Conservation (phyloP, 2,888 invertebrate species). For the Conomelus anceps region DNA sequence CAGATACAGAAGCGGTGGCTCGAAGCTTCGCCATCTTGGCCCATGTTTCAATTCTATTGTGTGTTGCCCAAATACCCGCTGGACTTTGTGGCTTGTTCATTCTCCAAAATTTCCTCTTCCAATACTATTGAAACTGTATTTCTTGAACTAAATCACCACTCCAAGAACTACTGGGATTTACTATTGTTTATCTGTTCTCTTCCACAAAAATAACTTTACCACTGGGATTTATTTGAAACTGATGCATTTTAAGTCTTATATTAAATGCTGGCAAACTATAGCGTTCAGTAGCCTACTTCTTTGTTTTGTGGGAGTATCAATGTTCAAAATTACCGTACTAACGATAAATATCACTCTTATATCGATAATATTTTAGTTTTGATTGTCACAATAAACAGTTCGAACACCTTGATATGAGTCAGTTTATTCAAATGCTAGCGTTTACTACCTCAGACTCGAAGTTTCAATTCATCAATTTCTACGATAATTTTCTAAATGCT, state of each 20-base stretch:
- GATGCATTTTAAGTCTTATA: no score
- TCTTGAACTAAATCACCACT: neutral
- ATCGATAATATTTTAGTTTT: neutral
- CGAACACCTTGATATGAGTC: neutral
- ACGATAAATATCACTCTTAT: neutral
- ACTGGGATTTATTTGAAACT: no score
- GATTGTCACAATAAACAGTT: neutral
- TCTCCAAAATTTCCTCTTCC: neutral
- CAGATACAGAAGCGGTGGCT: neutral
- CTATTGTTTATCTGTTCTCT: no score
- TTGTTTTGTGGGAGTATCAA: no score
- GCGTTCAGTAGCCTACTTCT: no score
- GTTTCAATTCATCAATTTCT: neutral
- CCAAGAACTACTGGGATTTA: no score
- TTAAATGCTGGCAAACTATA: no score
- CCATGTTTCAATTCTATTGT: conserved; percentile 70
- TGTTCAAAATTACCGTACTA: neutral
- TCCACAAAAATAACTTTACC: no score
- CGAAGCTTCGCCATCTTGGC: conserved; percentile 53
- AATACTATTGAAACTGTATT: neutral
- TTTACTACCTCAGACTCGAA: neutral
- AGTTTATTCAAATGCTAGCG: neutral
- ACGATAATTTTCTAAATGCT: neutral
- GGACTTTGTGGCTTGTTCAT: conserved; percentile 46
- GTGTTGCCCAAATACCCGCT: conserved; percentile 68